Evolutionary conservation across 2,797 vertebrate species (phyloP).

Genomic region (Callimico goeldii): DNA sequence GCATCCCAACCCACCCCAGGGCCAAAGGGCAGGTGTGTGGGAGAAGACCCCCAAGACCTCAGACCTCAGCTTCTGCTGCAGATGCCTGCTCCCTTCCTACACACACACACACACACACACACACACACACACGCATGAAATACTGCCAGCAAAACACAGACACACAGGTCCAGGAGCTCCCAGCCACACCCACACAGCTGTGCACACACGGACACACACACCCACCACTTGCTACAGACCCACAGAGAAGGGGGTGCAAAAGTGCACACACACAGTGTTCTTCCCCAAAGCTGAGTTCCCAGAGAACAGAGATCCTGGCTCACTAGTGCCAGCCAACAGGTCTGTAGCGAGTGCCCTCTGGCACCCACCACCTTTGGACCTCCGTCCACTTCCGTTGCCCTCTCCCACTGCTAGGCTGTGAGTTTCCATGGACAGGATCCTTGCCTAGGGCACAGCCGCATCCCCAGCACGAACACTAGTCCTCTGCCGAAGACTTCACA

Average conservation of each 20-base stretch:
- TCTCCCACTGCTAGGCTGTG: not conserved
- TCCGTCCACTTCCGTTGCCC: not conserved
- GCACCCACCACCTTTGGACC: not conserved
- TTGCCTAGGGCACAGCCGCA: not conserved
- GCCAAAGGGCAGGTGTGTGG: not conserved
- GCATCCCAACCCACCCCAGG: not conserved
- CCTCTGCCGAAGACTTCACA: not conserved
- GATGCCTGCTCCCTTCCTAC: not conserved
- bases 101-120: not conserved
- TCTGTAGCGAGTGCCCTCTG: fast-evolving
- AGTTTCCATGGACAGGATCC: not conserved
- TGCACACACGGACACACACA: not conserved
- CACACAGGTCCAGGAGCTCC: too few relatives aligned
- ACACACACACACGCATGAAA: too few relatives aligned
- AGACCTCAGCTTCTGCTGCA: not conserved
- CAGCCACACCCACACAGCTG: not conserved
- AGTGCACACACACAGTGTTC: fast-evolving
- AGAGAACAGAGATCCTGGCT: not conserved
- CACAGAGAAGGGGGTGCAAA: not conserved
- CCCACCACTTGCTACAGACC: not conserved
- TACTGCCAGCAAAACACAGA: not conserved
- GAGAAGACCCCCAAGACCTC: not conserved
- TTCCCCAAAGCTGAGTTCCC: not conserved
- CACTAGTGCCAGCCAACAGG: not conserved
- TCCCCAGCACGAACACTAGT: not conserved